phyloP scores from a whole-genome alignment of 2,888 invertebrate species.

The Barypeithes pellucidus region DNA sequence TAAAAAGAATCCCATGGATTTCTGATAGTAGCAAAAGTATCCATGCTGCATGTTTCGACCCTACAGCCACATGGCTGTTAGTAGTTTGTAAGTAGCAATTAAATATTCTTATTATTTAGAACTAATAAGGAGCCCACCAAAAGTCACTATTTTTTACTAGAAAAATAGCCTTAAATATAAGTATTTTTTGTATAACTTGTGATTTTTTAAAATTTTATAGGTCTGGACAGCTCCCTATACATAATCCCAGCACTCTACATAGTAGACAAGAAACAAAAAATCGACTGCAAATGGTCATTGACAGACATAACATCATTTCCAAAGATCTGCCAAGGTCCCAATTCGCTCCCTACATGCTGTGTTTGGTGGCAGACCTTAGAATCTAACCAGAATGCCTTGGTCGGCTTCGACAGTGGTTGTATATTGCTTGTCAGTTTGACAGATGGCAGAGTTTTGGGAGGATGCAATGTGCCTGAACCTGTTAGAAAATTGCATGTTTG shows the following conservation, averaged over 20 bases:
- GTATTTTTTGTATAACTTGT: too few species aligned
- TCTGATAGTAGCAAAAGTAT: slow-evolving; percentile 70
- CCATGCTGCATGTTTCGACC: slow-evolving; percentile 87
- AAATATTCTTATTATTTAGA: not conserved
- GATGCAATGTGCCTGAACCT: slow-evolving; percentile 77
- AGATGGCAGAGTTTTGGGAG: slow-evolving; percentile 79
- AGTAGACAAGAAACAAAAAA: slow-evolving; percentile 72
- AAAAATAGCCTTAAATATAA: too few species aligned
- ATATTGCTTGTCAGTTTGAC: slow-evolving; percentile 79
- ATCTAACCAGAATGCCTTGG: slow-evolving; percentile 80
- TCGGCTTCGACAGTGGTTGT: slow-evolving; percentile 79
- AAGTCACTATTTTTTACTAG: too few species aligned
- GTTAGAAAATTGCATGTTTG: slow-evolving; percentile 80
- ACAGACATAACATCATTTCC: slow-evolving; percentile 75
- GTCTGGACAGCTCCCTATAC: slow-evolving; percentile 75
- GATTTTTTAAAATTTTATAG: slow-evolving; percentile 63
- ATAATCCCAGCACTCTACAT: slow-evolving; percentile 76
- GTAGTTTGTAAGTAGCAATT: slow-evolving; percentile 72
- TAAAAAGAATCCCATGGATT: slow-evolving; percentile 69
- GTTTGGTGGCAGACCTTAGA: slow-evolving; percentile 87
- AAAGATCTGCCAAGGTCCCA: slow-evolving; percentile 65
- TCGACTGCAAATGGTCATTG: slow-evolving; percentile 75
- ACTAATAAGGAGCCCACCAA: too few species aligned
- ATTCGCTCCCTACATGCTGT: slow-evolving; percentile 74
- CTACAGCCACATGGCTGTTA: slow-evolving; percentile 85